Evolutionary conservation across 2,888 invertebrate species (phyloP).

Genomic region (Hermaeophaga mercurialis): DNA sequence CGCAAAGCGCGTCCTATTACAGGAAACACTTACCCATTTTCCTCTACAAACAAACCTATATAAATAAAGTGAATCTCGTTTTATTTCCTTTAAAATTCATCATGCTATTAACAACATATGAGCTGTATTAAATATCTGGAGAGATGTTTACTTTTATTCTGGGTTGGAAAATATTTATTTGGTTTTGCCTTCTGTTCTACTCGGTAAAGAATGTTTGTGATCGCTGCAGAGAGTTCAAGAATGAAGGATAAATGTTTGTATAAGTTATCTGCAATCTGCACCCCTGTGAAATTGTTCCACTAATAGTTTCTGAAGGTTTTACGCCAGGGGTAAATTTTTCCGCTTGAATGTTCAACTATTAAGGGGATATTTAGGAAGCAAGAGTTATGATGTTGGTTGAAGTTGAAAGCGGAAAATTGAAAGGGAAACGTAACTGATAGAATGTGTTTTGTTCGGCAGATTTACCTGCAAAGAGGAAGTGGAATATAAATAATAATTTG

Average conservation of each 20-base stretch:
- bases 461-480: too few species aligned
- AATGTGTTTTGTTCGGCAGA: too few species aligned
- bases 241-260: constrained; percentile 11
- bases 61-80: not conserved
- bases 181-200: constrained; percentile 10
- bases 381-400: too few species aligned
- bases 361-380: too few species aligned
- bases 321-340: too few species aligned
- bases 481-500: too few species aligned
- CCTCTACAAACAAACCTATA: constrained; percentile 5
- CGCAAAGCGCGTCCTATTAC: too few species aligned
- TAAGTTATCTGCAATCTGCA: constrained; percentile 22
- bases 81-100: constrained; percentile 18
- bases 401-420: too few species aligned
- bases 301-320: too few species aligned
- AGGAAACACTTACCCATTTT: not conserved
- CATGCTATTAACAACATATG: constrained; percentile 11
- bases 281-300: too few species aligned
- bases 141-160: constrained; percentile 16
- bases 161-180: constrained; percentile 16
- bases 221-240: not conserved
- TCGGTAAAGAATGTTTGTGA: constrained; percentile 2
- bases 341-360: too few species aligned
- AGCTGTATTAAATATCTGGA: constrained; percentile 11
- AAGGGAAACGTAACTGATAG: too few species aligned